Conservation (phyloP, 2,113 vertebrate species). For the Seriola rivoliana region DNA sequence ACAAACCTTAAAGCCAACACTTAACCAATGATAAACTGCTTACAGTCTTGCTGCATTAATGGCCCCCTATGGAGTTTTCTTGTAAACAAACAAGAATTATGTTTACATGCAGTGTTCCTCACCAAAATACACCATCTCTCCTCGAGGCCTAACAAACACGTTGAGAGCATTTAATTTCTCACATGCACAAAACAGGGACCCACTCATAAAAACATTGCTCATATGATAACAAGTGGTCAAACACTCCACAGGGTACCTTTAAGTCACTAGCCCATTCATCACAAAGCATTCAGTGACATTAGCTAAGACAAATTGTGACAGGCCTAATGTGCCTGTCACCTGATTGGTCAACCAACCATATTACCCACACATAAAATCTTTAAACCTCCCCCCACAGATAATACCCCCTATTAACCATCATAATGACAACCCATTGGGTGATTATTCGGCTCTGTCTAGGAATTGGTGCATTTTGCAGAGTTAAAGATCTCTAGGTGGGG, state of each 20-base stretch:
- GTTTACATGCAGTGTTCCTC: background rate
- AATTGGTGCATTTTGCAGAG: no score
- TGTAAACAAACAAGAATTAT: background rate
- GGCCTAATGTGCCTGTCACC: background rate
- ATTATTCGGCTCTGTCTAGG: background rate
- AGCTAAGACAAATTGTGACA: background rate
- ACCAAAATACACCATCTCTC: background rate
- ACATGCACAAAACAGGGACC: no score
- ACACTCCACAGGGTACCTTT: no score
- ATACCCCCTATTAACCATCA: background rate
- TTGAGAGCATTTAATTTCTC: background rate
- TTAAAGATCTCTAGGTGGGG: no score
- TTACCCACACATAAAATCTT: background rate
- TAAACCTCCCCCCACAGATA: background rate
- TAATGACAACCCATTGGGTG: background rate
- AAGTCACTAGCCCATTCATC: background rate
- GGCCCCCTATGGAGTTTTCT: no score
- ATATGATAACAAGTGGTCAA: no score
- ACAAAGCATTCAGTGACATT: background rate
- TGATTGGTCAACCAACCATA: background rate
- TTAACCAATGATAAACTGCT: background rate
- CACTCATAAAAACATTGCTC: no score
- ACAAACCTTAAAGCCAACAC: background rate
- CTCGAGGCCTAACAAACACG: background rate
- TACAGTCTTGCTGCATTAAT: background rate